Evolutionary conservation across 2,888 invertebrate species (phyloP), one percentile per base, ranked within the genome.

Genomic region (Chymomyza fuscimana): DNA sequence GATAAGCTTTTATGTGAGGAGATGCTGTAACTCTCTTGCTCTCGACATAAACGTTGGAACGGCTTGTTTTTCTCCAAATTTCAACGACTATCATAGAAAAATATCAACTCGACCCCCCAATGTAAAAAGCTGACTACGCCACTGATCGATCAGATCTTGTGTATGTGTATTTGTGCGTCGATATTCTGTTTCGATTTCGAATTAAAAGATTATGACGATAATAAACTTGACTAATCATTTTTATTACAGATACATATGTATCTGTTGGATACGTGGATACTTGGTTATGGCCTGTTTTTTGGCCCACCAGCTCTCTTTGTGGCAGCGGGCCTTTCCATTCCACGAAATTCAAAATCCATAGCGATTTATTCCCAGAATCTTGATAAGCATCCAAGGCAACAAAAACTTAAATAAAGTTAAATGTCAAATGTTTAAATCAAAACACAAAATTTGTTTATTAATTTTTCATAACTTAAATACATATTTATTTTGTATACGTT

Each of bases 201-300:
- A 88, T 88, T 87, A 87, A 86, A 82, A 87, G 88, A 86, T 86
- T 86, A 88, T 80, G 87, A 85, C 80, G 85, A 86, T 86, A 86
- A 82, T 86, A 85, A 87, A 85, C 79, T 88, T 87, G 88, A 87
- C 88, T 87, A 88, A 86, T 88, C 85, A 86, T 86, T 87, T 86
- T 87, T 87, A 86, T 88, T 86, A 86, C 80, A 85, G 40, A 46
- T 46, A 46, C 12, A 46, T 46, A 46, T 46, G 40, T 46, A 46
- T 46, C 40, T 46, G 40, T 46, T 46, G 40, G 12, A 46, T 46
- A 46, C 40, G 12, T 46, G 40, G 40, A 72, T 64, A 40, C 58
- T 16, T 9, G 60, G 63, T 60, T 54, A 54, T 63, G 16, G 52
- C 60, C 63, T 67, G 60, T 52, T 61, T 51, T 16, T 16, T 54